Conservation (phyloP, 1,140 invertebrate genomes). For the Calliphora vicina region DNA sequence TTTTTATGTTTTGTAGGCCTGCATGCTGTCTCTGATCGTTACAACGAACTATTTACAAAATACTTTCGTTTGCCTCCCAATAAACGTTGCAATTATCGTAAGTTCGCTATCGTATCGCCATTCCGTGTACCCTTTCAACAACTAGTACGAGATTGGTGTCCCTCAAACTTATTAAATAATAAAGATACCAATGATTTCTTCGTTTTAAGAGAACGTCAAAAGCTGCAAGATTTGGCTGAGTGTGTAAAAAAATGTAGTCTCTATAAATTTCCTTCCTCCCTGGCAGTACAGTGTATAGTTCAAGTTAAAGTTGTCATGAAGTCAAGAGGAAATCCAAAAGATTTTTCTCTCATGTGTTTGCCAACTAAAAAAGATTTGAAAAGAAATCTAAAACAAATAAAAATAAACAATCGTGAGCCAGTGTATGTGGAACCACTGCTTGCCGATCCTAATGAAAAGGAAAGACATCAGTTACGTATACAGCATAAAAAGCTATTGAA, state of each 20-base stretch:
- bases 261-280: conserved; percentile 35
- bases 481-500: conserved; percentile 71
- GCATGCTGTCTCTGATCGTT: conserved; percentile 51
- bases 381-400: conserved; percentile 58
- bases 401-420: conserved; percentile 62
- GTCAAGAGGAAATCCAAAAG: conserved; percentile 64
- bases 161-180: neutral
- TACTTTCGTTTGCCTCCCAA: conserved; percentile 82
- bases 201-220: conserved; percentile 67
- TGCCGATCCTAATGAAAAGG: conserved; percentile 68
- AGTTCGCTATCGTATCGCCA: conserved; percentile 78
- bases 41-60: conserved; percentile 64
- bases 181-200: conserved; percentile 60
- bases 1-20: conserved; percentile 38
- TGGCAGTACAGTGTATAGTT: conserved; percentile 58
- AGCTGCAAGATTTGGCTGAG: conserved; percentile 61
- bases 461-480: conserved; percentile 67
- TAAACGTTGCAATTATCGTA: conserved; percentile 83
- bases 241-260: conserved; percentile 20
- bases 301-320: conserved; percentile 66
- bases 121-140: conserved; percentile 78
- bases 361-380: conserved; percentile 69
- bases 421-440: conserved; percentile 67
- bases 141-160: conserved; percentile 75
- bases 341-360: conserved; percentile 73